Percentiles rank a stretch among this genome's conserved stretches.
These are phyloP conservation scores for Tuberolachnus salignus DNA, from an alignment of 2,888 invertebrate genomes.

Conservation along the genomic window DNA sequence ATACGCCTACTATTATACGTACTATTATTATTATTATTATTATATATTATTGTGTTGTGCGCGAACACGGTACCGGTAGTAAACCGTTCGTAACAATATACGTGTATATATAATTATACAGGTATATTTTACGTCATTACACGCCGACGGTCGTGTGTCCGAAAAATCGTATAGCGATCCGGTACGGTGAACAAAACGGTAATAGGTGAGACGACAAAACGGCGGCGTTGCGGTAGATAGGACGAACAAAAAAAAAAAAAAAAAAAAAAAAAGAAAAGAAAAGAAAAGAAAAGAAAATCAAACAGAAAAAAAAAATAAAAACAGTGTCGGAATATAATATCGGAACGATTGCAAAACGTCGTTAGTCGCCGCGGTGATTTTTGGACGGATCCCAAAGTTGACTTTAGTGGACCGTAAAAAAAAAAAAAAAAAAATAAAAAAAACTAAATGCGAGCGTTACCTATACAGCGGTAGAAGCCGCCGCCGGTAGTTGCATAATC, in stretches of 20 bases:
- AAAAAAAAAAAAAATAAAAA: too few relatives aligned
- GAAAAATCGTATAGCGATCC: slow-evolving; percentile 9
- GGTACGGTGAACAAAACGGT: neutral
- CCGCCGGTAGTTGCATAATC: slow-evolving; percentile 8
- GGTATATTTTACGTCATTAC: too few relatives aligned
- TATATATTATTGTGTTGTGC: too few relatives aligned
- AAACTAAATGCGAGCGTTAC: too few relatives aligned
- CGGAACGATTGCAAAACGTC: slow-evolving; percentile 22
- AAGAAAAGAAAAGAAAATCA: neutral
- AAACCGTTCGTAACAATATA: too few relatives aligned
- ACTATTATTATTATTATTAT: too few relatives aligned
- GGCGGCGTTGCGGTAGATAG: neutral
- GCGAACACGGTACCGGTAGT: neutral
- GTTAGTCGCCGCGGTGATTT: neutral
- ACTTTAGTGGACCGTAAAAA: slow-evolving; percentile 4
- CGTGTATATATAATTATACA: neutral
- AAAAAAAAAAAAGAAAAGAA: neutral
- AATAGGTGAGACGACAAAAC: slow-evolving; percentile 11
- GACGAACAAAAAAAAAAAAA: neutral
- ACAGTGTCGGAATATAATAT: neutral
- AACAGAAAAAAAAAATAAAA: neutral
- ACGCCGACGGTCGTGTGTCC: neutral
- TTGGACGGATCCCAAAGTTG: slow-evolving; percentile 40
- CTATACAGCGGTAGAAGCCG: neutral
- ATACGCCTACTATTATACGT: too few relatives aligned